Evolutionary conservation across 2,797 vertebrate genomes (phyloP), one percentile per base, ranked within the genome.

Genomic region (Numenius phaeopus): DNA sequence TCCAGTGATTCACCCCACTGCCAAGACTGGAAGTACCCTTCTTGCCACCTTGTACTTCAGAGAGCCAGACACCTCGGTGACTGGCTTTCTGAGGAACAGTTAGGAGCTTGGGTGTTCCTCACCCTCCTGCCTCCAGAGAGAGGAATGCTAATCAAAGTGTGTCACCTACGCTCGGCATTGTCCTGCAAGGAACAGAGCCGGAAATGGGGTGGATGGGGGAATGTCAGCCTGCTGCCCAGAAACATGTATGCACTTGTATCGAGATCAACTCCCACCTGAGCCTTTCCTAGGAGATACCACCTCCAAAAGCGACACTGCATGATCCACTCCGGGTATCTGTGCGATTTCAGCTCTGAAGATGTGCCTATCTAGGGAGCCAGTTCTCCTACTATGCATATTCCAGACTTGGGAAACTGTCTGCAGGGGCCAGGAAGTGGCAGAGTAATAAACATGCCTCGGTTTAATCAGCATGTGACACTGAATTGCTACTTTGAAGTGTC

Each of bases 361-460:
- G 52, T 9, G 65, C 46, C 82, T 69, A 3, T 5, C 58, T 44
- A 39, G n/a, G 80, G 77, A 96, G 96, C 85, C 94, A 92, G 93
- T 86, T 93, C 72, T 94, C 89, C 87, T 49, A 30, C 92, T 93
- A 2, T 76, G 67, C 27, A 10, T 84, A 89, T 92, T 82, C 70
- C 90, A 79, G 54, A 83, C 86, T 94, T 88, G 94, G 80, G 42
- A 90, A 95, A 93, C 54, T 66, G 55, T 97, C 87, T 77, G 80
- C 77, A 89, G 67, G 93, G 88, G 39, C 59, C 54, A 79, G 90
- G 82, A 93, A 91, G 91, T 44, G 66, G 89, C 70, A 91, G 64
- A 79, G 49, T 44, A 90, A 94, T 49, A 66, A 95, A 61, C 30
- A 57, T 10, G 11, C 61, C 42, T 42, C 29, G 17, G 59, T 81